A percentile compares a stretch with the other conserved stretches of the same genome.
Evolutionary conservation across 2,888 invertebrate species (phyloP).

Genomic region (Lapara coniferarum): DNA sequence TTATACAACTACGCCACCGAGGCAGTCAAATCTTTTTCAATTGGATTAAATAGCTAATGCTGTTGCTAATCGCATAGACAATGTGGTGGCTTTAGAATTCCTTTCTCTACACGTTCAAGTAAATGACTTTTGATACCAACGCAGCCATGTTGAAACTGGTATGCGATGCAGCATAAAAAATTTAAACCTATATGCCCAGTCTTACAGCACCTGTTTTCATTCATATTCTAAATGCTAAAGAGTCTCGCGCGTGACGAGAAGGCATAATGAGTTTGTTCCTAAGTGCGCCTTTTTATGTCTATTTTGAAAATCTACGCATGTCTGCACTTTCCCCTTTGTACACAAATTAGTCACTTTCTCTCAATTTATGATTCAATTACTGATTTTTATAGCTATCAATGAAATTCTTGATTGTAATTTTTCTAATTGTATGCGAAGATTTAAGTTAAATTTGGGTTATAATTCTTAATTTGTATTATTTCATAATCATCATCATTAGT

Average conservation of each 20-base stretch:
- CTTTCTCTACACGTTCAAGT: not conserved
- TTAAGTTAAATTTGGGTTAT: too few relatives aligned
- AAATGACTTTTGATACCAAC: constrained; percentile 11
- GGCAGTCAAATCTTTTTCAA: too few relatives aligned
- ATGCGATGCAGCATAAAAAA: constrained; percentile 12
- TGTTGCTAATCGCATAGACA: constrained; percentile 2
- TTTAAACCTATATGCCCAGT: not conserved
- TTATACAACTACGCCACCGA: too few relatives aligned
- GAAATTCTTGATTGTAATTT: not conserved
- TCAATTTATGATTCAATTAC: not conserved
- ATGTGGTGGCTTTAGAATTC: not conserved
- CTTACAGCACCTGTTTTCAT: constrained; percentile 14
- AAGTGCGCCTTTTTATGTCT: constrained; percentile 14
- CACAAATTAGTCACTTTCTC: constrained; percentile 13
- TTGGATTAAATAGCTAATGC: too few relatives aligned
- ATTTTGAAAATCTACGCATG: constrained; percentile 8
- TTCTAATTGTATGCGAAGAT: too few relatives aligned
- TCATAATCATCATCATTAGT: too few relatives aligned
- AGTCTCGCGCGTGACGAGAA: constrained; percentile 6
- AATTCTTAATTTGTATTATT: too few relatives aligned
- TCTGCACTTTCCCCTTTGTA: constrained; percentile 22
- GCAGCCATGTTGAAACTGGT: constrained; percentile 13
- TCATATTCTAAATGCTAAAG: constrained; percentile 14
- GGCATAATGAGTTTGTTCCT: constrained; percentile 8
- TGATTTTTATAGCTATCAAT: not conserved